Evolutionary conservation across 2,888 invertebrate genomes (phyloP).

Genomic region (Drosophila peninsularis): DNA sequence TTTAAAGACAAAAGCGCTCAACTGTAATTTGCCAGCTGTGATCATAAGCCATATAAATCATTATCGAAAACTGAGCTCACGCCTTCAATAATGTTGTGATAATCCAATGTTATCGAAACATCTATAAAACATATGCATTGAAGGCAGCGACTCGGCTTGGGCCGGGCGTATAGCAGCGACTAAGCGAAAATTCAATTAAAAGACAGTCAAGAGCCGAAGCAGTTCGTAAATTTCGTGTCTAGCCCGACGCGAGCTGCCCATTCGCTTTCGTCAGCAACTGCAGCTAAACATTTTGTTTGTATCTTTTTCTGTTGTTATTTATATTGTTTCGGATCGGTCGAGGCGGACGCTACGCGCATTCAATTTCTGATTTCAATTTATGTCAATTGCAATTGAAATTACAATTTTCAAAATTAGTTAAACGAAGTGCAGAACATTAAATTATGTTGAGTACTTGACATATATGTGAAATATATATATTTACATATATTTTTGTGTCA

Average conservation of each 20-base stretch:
- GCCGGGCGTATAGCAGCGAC: not conserved
- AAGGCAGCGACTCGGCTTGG: not conserved
- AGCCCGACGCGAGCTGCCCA: not conserved
- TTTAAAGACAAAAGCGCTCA: too few species aligned
- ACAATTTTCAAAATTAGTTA: constrained; percentile 5
- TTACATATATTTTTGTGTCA: not conserved
- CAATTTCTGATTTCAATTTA: constrained; percentile 18
- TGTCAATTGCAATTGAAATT: constrained; percentile 23
- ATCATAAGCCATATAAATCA: not conserved
- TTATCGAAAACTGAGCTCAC: constrained; percentile 4
- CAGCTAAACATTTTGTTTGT: constrained; percentile 11
- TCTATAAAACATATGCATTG: not conserved
- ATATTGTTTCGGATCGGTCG: constrained; percentile 31
- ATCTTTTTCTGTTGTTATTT: constrained; percentile 8
- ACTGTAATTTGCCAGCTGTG: too few species aligned
- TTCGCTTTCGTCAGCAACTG: constrained; percentile 13
- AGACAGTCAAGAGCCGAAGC: constrained; percentile 7
- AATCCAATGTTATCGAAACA: constrained; percentile 21
- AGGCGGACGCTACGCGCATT: constrained; percentile 7
- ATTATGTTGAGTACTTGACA: not conserved
- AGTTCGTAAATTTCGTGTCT: constrained; percentile 13
- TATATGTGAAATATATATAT: not conserved
- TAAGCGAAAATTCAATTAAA: constrained; percentile 5
- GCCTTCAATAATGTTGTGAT: constrained; percentile 3
- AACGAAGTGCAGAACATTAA: not conserved